Base-by-base conservation (phyloP, 1,140 invertebrate species). In the Himalopsyche phryganea region DNA sequence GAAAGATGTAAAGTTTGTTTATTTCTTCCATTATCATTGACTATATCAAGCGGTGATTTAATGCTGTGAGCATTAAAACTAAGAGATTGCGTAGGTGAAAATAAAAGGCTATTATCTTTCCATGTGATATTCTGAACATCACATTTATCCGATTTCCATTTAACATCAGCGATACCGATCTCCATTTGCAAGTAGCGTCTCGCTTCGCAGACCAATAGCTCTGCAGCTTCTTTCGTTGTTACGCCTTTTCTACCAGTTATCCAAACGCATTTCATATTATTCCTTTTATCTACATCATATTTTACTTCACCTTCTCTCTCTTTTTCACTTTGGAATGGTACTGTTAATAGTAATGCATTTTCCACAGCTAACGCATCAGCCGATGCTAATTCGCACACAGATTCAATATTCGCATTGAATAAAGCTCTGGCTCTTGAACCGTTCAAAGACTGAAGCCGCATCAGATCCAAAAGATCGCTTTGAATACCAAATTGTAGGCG, bases 401-500 rank as follows among this genome's bases (percentile, higher is more conserved):
- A 85, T 66, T 88, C 85, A 65, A 93, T 87, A n/a, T 92, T 93
- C 23, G 83, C 83, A 76, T 94, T 86, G 69, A 86, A 95, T 6
- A 98, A 74, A 23, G 86, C 83, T 68, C 96, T 80, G 1, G 96
- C 96, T 60, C 89, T 82, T 55, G 88, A 80, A 1, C 90, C 91
- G 74, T 92, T 95, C 32, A 99, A 73, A 63, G 87, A 82, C 6
- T 90, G 82, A 32, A 99, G 74, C 59, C 89, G 83, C 74, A 98
- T 88, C 33, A 99, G 79, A 70, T 98, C 95, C 53, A 96, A 82
- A 5, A 99, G 78, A 70, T 99, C 96, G 44, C 88, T 81, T 65
- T 93, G 89, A 23, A 98, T 88, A 9, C 96, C 97, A 77, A 98
- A 98, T 65, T 93, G 90, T 17, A 99, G 79, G 13, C 97, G 85